A percentile compares a stretch with the other conserved stretches of the same genome.
Conservation (phyloP, 2,113 vertebrate genomes). For the Neodon shergylaensis region DNA sequence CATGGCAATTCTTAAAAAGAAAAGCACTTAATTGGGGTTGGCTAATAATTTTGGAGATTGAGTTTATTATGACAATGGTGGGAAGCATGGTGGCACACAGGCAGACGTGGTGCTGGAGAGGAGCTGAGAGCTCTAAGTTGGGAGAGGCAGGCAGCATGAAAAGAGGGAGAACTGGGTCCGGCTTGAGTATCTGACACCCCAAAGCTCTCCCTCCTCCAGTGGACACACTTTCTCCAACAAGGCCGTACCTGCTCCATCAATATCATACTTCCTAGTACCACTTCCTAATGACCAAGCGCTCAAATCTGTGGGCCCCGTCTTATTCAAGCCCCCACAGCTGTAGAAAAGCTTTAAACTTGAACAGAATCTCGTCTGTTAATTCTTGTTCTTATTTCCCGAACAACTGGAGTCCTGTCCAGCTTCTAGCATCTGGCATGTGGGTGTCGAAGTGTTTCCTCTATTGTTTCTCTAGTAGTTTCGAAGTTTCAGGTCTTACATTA, state of each 20-base stretch:
- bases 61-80: neutral
- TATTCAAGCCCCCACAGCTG: neutral
- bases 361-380: neutral
- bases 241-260: neutral
- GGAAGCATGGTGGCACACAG: neutral
- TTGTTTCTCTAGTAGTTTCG: neutral
- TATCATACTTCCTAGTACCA: neutral
- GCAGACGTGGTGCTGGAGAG: neutral
- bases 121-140: neutral
- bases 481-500: neutral
- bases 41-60: neutral
- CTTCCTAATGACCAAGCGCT: neutral
- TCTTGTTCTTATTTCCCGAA: neutral
- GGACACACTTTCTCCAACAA: neutral
- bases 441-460: neutral
- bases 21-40: neutral
- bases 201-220: neutral
- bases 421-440: neutral
- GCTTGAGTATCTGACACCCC: neutral
- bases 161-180: neutral
- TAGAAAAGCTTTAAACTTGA: neutral
- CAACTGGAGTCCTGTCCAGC: neutral
- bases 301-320: neutral
- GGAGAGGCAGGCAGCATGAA: neutral
- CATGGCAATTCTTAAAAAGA: neutral